A percentile compares a stretch with the other conserved stretches of the same genome.
Evolutionary conservation across 2,888 invertebrate species (phyloP).

Genomic region (Mythimna impura): DNA sequence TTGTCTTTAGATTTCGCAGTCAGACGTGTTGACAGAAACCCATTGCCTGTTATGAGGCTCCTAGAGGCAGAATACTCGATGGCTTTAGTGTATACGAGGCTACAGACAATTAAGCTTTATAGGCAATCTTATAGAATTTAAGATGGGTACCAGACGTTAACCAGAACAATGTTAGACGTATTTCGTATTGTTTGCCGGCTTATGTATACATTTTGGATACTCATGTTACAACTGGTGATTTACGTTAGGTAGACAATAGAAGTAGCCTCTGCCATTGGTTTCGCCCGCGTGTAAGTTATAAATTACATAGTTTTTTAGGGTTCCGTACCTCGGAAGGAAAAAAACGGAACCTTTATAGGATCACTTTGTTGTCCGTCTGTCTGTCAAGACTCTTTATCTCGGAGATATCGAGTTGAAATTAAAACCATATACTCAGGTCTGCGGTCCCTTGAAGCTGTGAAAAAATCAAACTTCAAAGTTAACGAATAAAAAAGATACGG

Average conservation of each 20-base stretch:
- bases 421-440: too few species aligned
- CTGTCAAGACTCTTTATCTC: too few species aligned
- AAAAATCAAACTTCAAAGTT: too few species aligned
- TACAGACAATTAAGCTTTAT: slow-evolving; percentile 17
- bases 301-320: too few species aligned
- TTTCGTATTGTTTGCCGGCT: neutral
- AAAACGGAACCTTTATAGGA: too few species aligned
- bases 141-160: slow-evolving; percentile 7
- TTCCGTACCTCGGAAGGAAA: too few species aligned
- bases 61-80: neutral
- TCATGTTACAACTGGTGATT: neutral
- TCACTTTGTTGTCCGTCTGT: too few species aligned
- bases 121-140: slow-evolving; percentile 10
- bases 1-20: too few species aligned
- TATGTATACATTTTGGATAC: neutral
- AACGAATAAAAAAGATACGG: too few species aligned
- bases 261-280: neutral
- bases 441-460: too few species aligned
- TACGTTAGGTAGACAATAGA: neutral
- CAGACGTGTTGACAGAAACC: neutral
- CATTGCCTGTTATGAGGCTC: neutral
- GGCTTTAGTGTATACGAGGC: neutral
- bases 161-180: neutral
- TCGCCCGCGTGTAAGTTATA: too few species aligned
- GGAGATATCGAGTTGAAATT: too few species aligned